Evolutionary conservation across 2,113 vertebrate genomes (phyloP), one percentile per base, ranked within the genome.

Genomic region (Cyanoramphus novaezelandiae): DNA sequence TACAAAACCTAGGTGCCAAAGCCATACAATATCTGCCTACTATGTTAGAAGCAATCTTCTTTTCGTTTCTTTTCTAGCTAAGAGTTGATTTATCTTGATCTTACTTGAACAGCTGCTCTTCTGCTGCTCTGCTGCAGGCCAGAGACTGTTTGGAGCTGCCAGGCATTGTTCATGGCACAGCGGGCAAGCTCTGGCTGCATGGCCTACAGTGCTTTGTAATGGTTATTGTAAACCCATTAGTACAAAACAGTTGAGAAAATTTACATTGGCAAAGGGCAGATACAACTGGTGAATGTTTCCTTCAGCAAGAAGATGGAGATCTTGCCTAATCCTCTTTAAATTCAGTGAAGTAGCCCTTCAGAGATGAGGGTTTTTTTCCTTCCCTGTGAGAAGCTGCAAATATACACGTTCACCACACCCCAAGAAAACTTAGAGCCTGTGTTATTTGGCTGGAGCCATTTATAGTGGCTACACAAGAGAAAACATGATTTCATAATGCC

Each of bases 401-500:
- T 41, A 65, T 7, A 35, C 3, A 33, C 60, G 50, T 55, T 81
- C 50, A 69, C 80, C 88, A 67, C 86, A 86, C 23, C 80, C 29
- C 46, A 70, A 74, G 77, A 80, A 95, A 93, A 90, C 53, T 55
- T 21, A 47, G 17, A 82, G 44, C 46, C 46, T 27, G 18, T 37
- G 74, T 50, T 53, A 20, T 39, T 89, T 80, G 50, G 25, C 41
- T 92, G 47, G 50, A 87, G 43, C 47, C 15, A 1, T 47, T 55
- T 93, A 78, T 53, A 70, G 39, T 39, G 39, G 76, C 44, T 74
- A 24, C 55, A 86, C 68, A 62, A 71, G 55, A 86, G 70, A 93
- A 93, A 90, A 82, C 82, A 63, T 31, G 41, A 55, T 95, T 97
- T 96, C 82, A n/a, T 88, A 88, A 92, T 92, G n/a, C 37, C 70